Conservation (phyloP, 2,888 invertebrate species). For the Melangyna quadrimaculata region DNA sequence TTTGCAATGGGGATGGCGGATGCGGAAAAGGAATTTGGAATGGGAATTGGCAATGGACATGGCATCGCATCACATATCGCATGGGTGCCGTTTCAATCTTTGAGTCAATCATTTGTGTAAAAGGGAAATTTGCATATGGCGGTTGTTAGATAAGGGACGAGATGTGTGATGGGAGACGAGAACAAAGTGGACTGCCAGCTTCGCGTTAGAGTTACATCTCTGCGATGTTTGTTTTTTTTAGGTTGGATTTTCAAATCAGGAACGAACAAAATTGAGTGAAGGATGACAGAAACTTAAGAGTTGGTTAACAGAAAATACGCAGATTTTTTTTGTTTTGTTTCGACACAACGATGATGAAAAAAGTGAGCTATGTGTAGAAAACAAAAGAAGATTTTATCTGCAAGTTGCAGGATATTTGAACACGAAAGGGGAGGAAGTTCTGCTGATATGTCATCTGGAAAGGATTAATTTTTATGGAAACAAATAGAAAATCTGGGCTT, state of each 20-base stretch:
- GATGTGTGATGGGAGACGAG: background rate
- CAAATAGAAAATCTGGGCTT: too few species aligned
- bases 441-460: too few species aligned
- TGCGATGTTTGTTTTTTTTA: background rate
- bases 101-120: constrained; percentile 40
- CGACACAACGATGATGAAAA: background rate
- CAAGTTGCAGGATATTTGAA: background rate
- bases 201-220: background rate
- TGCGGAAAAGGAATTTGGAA: too few species aligned
- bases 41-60: background rate
- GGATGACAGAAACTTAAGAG: background rate
- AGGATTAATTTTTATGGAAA: too few species aligned
- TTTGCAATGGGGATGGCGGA: background rate
- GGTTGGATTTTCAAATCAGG: background rate
- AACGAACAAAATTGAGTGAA: constrained; percentile 2
- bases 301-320: constrained; percentile 5
- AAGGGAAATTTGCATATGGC: constrained; percentile 32
- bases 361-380: background rate
- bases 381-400: background rate
- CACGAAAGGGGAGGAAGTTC: background rate
- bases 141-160: background rate
- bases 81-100: constrained; percentile 27
- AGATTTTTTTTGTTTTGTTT: background rate
- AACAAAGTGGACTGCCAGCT: background rate
- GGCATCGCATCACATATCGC: background rate